Base-by-base conservation (phyloP, 2,888 invertebrate species). In the Parapristionchus giblindavisi region DNA sequence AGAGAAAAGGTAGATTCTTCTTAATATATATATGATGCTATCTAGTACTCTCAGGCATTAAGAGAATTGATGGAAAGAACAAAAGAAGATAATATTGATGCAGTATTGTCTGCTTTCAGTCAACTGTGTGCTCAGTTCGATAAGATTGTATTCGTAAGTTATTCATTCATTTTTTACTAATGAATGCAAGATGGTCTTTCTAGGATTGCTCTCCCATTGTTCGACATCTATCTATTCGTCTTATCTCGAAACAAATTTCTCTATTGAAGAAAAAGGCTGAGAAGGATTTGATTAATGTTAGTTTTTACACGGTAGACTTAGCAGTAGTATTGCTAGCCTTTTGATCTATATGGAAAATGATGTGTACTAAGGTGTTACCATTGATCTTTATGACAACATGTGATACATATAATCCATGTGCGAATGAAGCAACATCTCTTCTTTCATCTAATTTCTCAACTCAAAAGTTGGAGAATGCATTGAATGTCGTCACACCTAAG, bases 251-350 rank as follows among this genome's bases (percentile, higher is more conserved):
- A 27, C 70, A 70, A 70, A 29, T 70, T 1, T 38, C n/a, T 38
- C 3, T 70, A 38, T 38, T 70, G 38, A 52, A 56, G 70, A 70
- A 70, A 21, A 70, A 70, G 24, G 70, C 70, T 1, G 70, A 70
- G 56, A 54, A 38, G 32, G 36, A 51, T 66, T 14, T 66, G 32
- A 51, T 66, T 51, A 66, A 66, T 66, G 66, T 66, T 14, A 63
- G 63, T 3, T 21, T 5, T 21, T 58, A 21, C 8, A 27, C 4
- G 14, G 29, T 29, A 58, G 8, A 29, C 14, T 14, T 29, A 5
- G 58, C n/a, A n/a, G n/a, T 14, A 54, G n/a, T 6, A 17, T 48
- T 48, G 17, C 8, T 14, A 48, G 8, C 48, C 11, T 48, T 48
- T 8, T 32, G 8, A 32, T 17, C 6, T 8, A 6, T n/a, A 58